Conservation (phyloP, 2,888 invertebrate species). For the Ochlodes sylvanus region DNA sequence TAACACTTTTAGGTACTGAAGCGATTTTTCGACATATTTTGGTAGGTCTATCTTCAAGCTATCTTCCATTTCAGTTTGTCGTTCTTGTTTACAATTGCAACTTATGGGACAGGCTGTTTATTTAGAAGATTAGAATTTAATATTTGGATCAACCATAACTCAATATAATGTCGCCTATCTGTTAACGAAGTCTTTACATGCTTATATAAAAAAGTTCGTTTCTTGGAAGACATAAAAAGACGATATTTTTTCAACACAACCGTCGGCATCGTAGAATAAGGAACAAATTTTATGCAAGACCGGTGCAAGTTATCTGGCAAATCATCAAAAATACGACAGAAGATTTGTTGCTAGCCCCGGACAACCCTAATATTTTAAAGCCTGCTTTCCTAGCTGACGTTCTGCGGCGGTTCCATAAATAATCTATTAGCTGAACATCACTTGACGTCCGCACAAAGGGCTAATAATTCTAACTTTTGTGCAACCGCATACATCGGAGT, state of each 20-base stretch:
- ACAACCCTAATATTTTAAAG: constrained; percentile 80
- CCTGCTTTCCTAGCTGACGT: constrained; percentile 58
- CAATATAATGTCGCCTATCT: neutral
- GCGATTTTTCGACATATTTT: too few relatives aligned
- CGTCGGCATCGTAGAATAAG: neutral
- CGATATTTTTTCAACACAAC: neutral
- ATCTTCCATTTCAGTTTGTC: too few relatives aligned
- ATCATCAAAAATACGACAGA: constrained; percentile 40
- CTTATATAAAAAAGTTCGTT: neutral
- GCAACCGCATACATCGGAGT: constrained; percentile 65
- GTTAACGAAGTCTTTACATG: neutral
- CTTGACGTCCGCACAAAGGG: constrained; percentile 78
- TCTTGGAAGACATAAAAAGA: neutral
- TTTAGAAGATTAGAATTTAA: too few relatives aligned
- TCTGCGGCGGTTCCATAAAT: constrained; percentile 76
- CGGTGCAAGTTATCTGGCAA: constrained; percentile 39
- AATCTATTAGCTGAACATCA: constrained; percentile 81
- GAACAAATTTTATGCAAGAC: constrained; percentile 29
- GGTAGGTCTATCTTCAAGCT: too few relatives aligned
- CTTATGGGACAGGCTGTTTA: too few relatives aligned
- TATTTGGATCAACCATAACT: too few relatives aligned
- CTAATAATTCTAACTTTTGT: constrained; percentile 75
- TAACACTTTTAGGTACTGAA: too few relatives aligned
- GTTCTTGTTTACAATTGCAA: too few relatives aligned
- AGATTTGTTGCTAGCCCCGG: constrained; percentile 44